A percentile compares a stretch with the other conserved stretches of the same genome.
phyloP scores from a whole-genome alignment of 2,888 invertebrate species.

The Morpho deidamia region DNA sequence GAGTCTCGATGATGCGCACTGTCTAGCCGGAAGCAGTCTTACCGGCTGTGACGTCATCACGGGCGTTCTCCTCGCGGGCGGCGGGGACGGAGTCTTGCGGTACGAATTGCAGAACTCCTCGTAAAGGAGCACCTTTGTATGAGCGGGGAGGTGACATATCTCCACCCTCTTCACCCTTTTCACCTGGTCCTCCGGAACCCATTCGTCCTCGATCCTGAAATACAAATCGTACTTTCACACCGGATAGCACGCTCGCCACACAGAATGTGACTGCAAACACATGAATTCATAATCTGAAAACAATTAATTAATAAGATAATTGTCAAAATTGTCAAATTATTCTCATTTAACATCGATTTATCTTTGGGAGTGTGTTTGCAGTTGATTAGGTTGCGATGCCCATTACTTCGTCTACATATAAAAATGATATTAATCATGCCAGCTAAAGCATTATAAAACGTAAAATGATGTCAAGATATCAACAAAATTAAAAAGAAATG shows the following conservation, averaged over 20 bases:
- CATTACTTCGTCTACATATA: neutral
- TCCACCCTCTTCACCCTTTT: constrained; percentile 80
- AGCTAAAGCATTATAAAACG: neutral
- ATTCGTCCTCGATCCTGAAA: constrained; percentile 90
- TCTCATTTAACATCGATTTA: constrained; percentile 4
- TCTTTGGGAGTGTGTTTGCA: constrained; percentile 56
- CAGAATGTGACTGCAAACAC: constrained; percentile 67
- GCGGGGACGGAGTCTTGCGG: constrained; percentile 35
- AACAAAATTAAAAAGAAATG: no score
- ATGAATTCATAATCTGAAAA: neutral
- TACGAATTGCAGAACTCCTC: constrained; percentile 72
- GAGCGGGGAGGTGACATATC: constrained; percentile 68
- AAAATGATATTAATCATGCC: neutral
- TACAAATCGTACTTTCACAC: constrained; percentile 19
- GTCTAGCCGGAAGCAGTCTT: constrained; percentile 37
- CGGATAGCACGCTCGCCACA: constrained; percentile 42
- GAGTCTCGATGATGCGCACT: constrained; percentile 52
- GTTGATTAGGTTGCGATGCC: constrained; percentile 59
- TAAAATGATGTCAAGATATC: neutral
- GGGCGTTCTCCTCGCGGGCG: constrained; percentile 27
- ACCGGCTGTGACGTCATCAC: constrained; percentile 23
- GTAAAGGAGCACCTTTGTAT: constrained; percentile 71
- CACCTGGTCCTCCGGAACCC: constrained; percentile 87
- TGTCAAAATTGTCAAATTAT: neutral
- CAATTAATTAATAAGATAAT: neutral